Evolutionary conservation across 2,797 vertebrate genomes (phyloP), one percentile per base, ranked within the genome.

Genomic region (Syndactyla subalaris): DNA sequence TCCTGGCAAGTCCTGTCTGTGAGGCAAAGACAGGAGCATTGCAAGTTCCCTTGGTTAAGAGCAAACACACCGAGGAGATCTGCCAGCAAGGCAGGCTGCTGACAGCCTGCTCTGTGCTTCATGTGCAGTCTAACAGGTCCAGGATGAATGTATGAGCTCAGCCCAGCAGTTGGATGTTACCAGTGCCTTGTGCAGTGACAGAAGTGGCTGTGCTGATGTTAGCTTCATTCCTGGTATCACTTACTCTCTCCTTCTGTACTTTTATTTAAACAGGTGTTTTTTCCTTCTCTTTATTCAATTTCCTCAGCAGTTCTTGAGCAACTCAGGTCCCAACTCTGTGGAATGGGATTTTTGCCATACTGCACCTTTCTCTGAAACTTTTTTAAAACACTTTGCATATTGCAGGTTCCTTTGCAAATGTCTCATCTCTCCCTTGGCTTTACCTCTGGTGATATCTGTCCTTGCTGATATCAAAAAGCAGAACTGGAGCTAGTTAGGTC

Each of bases 21-120:
- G 51, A 84, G 52, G 66, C 70, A 75, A 66, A 70, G 30, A 41
- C 12, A 22, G 4, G 48, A 62, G 30, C 10, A 9, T 1, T 84
- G 21, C 38, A 78, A 23, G 1, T 12, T 70, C 7, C 59, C 70
- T 63, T 70, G 13, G 14, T 70, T 34, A 21, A 52, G 45, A 52
- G 36, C 0, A 0, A 72, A 34, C 18, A 3, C 34, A 49, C 7
- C 0, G 2, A 41, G 23, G 41, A 68, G 41, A 39, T 73, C 20
- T 66, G 67, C 32, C 66, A 65, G 76, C n/a, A 27, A 23, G 58
- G 39, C 49, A 58, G 39, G 34, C 52, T 92, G 49, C 81, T 61
- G 78, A 39, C 52, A 81, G 58, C 51, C 38, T 55, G 17, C 36
- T 27, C 51, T 10, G 1, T 34, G 46, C 49, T 76, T 63, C 41